These are phyloP conservation scores for Acleris emargana DNA, from an alignment of 2,888 invertebrate species.

Conservation along the genomic window DNA sequence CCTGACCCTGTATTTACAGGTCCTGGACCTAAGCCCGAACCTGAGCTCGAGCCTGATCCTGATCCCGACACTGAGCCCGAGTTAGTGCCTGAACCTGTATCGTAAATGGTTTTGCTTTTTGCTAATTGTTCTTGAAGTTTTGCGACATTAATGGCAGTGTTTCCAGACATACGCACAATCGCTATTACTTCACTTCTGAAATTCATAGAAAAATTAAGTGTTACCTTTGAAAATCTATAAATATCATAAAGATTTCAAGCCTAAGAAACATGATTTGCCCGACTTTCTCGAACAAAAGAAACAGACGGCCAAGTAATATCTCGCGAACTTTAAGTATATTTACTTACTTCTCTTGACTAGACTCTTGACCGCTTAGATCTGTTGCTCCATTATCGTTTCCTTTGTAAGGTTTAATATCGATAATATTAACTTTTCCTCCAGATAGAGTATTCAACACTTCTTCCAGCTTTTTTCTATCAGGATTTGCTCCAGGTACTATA, in stretches of 20 bases:
- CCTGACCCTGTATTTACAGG: slow-evolving; percentile 38
- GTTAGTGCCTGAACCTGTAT: slow-evolving; percentile 57
- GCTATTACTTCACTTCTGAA: slow-evolving; percentile 89
- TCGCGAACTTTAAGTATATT: slow-evolving; percentile 41
- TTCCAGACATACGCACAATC: slow-evolving; percentile 86
- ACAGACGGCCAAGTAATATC: neutral
- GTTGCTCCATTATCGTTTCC: slow-evolving; percentile 82
- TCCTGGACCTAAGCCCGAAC: slow-evolving; percentile 35
- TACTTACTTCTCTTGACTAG: slow-evolving; percentile 84
- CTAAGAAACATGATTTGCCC: neutral
- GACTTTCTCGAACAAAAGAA: neutral
- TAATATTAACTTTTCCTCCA: slow-evolving; percentile 90
- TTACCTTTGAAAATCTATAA: neutral
- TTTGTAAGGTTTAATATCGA: slow-evolving; percentile 88
- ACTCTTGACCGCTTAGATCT: slow-evolving; percentile 76
- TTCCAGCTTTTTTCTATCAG: slow-evolving; percentile 88
- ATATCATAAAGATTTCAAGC: neutral
- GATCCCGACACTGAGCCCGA: slow-evolving; percentile 37
- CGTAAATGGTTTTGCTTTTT: slow-evolving; percentile 73
- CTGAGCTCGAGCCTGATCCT: slow-evolving; percentile 34
- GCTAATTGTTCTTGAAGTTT: slow-evolving; percentile 86
- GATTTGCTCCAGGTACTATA: slow-evolving; percentile 90
- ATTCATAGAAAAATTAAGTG: slow-evolving; percentile 41
- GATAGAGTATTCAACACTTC: slow-evolving; percentile 90
- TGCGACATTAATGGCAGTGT: slow-evolving; percentile 88